Conservation (phyloP, 2,888 invertebrate genomes). For the Sinohyriopsis cumingii region DNA sequence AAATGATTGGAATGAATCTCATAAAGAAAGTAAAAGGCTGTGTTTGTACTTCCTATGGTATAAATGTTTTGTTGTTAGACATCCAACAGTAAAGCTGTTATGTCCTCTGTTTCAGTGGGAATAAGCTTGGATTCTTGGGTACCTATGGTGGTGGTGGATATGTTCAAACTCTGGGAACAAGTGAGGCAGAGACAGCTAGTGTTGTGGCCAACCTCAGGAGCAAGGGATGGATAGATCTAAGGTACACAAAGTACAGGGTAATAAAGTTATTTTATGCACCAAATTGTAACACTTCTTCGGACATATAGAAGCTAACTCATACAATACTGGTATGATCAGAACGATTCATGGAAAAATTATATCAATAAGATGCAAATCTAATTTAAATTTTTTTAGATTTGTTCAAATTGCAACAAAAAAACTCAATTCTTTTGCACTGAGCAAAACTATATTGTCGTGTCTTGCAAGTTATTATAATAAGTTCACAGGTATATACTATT, state of each 20-base stretch:
- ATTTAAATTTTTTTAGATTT: too few species aligned
- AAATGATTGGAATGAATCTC: too few species aligned
- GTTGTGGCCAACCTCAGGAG: constrained; percentile 47
- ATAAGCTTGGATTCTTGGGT: constrained; percentile 38
- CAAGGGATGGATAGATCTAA: constrained; percentile 56
- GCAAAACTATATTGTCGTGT: too few species aligned
- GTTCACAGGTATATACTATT: too few species aligned
- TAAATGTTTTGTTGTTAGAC: neutral
- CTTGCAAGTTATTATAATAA: too few species aligned
- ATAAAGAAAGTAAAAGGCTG: neutral
- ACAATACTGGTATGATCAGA: too few species aligned
- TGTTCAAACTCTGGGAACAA: constrained; percentile 48
- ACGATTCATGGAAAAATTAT: too few species aligned
- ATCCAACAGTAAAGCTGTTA: neutral
- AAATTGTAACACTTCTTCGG: too few species aligned
- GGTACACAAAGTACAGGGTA: constrained; percentile 19
- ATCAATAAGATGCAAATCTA: too few species aligned
- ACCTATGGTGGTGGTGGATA: constrained; percentile 64
- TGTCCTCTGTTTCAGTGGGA: constrained; percentile 21
- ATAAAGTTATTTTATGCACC: neutral
- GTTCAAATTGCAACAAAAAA: too few species aligned
- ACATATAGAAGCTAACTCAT: neutral
- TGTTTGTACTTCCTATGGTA: neutral
- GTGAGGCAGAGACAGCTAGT: constrained; percentile 44
- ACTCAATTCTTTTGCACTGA: too few species aligned